Evolutionary conservation across 2,888 invertebrate genomes (phyloP), one percentile per base, ranked within the genome.

Genomic region (Hyposoter dolosus): DNA sequence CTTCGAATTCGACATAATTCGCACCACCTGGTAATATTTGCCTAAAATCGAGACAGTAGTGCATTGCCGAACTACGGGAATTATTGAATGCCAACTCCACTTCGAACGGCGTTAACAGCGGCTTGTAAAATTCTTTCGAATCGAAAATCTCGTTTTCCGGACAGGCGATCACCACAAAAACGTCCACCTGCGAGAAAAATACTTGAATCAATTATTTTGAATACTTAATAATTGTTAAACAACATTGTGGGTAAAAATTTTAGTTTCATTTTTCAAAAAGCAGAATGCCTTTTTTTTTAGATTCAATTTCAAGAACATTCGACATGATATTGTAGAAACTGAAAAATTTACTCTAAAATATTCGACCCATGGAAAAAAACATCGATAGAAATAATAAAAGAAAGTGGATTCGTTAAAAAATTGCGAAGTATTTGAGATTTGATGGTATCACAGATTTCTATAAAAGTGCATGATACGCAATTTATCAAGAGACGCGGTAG

Each of bases 71-170:
- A 17, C 93, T 92, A 90, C 95, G 94, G 1, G 94, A 94, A 3
- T 94, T 94, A 93, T 97, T 98, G 23, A 98, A 94, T 4, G 97
- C 97, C 81, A 97, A 95, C 95, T 99, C 99, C 32, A 99, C 95
- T 94, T 99, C 99, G 94, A 97, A 98, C 0, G 99, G 97, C 32
- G 98, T 98, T 0, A 98, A 96, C 74, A 99, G 96, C 0, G 99
- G 99, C 92, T 97, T 97, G 91, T 97, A 98, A 93, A 97, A 99
- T 80, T 99, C 98, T 90, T 97, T 96, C 72, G 96, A 97, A 92
- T 97, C 97, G 92, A 97, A 96, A 60, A 98, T 95, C 88, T 97
- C 97, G 92, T 98, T 98, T 94, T 99, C 98, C 2, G 98, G 97
- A 93, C 99, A 99, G 0, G 98, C 97, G 76, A 99, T 96, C 91